A percentile compares a stretch with the other conserved stretches of the same genome.
phyloP scores from a whole-genome alignment of 2,797 vertebrate species.

The Takifugu ocellatus region DNA sequence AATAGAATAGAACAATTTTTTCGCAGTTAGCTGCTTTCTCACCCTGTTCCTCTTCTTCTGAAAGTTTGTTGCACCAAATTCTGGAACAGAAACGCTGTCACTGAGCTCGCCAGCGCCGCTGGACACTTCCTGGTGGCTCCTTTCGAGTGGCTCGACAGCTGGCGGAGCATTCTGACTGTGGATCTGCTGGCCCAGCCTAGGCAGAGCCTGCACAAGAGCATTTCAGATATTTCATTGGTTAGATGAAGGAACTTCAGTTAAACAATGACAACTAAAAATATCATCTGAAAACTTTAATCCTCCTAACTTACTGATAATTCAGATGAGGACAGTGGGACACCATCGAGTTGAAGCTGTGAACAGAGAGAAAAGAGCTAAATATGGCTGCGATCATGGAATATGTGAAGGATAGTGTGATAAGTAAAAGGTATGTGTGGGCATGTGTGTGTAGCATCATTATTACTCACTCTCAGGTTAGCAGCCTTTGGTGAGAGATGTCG shows the following conservation, averaged over 20 bases:
- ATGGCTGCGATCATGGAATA: no score
- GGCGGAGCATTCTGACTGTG: constrained; percentile 34
- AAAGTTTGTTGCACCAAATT: constrained; percentile 49
- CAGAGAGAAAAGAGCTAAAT: background rate
- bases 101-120: constrained; percentile 86
- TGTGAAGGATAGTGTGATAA: no score
- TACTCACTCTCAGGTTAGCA: constrained; percentile 78
- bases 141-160: constrained; percentile 31
- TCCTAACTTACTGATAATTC: constrained; percentile 82
- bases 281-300: no score
- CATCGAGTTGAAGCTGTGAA: constrained; percentile 85
- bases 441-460: background rate
- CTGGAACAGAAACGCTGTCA: constrained; percentile 80
- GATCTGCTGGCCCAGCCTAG: constrained; percentile 52
- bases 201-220: constrained; percentile 60
- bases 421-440: no score
- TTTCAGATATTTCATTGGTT: no score
- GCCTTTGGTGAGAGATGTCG: constrained; percentile 84
- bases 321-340: constrained; percentile 73
- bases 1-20: no score
- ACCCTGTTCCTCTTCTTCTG: constrained; percentile 82
- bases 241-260: no score
- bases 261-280: no score
- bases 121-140: constrained; percentile 78
- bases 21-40: background rate